A percentile compares a stretch with the other conserved stretches of the same genome.
These are phyloP conservation scores for Drosophila prolongata DNA, from an alignment of 2,888 invertebrate species.

Conservation along the genomic window DNA sequence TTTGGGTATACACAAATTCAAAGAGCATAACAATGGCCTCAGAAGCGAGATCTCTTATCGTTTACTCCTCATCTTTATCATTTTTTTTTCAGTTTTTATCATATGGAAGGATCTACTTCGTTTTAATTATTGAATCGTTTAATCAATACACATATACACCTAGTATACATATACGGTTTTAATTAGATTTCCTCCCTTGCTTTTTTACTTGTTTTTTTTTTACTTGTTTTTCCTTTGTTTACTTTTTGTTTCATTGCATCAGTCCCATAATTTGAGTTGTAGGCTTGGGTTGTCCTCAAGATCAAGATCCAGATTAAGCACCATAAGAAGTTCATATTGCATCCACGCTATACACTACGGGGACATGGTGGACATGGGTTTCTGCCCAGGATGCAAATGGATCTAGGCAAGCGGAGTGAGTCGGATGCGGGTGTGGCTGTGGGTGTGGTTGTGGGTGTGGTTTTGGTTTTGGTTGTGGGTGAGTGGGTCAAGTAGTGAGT, in stretches of 20 bases:
- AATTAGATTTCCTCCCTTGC: constrained; percentile 21
- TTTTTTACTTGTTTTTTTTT: constrained; percentile 22
- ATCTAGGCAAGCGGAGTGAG: constrained; percentile 15
- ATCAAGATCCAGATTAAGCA: constrained; percentile 75
- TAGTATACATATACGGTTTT: constrained; percentile 29
- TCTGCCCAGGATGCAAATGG: constrained; percentile 22
- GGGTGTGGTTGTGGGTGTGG: constrained; percentile 1
- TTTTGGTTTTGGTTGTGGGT: neutral
- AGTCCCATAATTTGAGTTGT: constrained; percentile 76
- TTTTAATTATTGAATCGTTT: constrained; percentile 24
- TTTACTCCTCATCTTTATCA: neutral
- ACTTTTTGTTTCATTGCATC: constrained; percentile 62
- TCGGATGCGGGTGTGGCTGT: neutral
- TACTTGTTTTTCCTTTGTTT: constrained; percentile 1
- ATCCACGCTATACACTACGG: constrained; percentile 44
- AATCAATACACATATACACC: constrained; percentile 31
- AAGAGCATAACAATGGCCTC: constrained; percentile 46
- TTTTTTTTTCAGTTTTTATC: constrained; percentile 19
- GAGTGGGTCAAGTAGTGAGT: neutral
- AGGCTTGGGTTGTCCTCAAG: constrained; percentile 54
- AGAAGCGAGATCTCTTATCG: constrained; percentile 29
- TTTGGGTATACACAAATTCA: constrained; percentile 45
- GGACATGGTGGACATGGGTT: constrained; percentile 5
- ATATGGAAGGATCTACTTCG: constrained; percentile 55
- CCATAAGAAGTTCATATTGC: constrained; percentile 57